Percentiles rank a stretch among this genome's conserved stretches.
Conservation (phyloP, 2,888 invertebrate species). For the Macrophya annulata region DNA sequence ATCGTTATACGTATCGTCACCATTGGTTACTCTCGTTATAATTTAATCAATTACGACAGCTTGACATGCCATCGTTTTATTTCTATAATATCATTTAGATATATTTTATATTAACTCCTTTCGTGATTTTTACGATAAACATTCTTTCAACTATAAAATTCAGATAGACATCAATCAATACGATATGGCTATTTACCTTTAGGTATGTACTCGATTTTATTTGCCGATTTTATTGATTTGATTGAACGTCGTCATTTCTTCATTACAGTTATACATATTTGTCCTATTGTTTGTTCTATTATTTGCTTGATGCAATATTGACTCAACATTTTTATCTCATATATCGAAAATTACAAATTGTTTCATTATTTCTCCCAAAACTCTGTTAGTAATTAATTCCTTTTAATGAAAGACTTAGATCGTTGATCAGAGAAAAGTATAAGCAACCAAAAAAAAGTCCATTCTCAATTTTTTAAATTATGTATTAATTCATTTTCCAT, state of each 20-base stretch:
- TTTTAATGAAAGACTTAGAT: not conserved
- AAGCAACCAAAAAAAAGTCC: not conserved
- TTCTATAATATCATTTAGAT: not conserved
- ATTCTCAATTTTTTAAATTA: not conserved
- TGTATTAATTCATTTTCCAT: not conserved
- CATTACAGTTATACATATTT: not conserved
- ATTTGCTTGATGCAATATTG: not conserved
- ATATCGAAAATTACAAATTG: not conserved
- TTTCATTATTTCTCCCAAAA: not conserved
- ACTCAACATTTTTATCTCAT: not conserved
- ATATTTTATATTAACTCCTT: not conserved
- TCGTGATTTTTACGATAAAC: not conserved
- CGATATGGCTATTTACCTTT: not conserved
- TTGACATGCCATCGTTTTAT: not conserved
- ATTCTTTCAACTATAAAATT: not conserved
- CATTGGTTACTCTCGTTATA: not conserved
- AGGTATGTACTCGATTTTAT: not conserved
- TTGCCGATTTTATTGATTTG: not conserved
- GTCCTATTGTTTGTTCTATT: not conserved
- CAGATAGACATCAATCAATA: not conserved
- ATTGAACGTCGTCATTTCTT: not conserved
- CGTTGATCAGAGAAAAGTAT: not conserved
- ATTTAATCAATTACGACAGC: slow-evolving; percentile 3
- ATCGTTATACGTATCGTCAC: not conserved
- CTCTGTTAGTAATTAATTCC: not conserved